A percentile compares a stretch with the other conserved stretches of the same genome.
Conservation (phyloP, 1,140 invertebrate genomes). For the Helicoverpa zea region DNA sequence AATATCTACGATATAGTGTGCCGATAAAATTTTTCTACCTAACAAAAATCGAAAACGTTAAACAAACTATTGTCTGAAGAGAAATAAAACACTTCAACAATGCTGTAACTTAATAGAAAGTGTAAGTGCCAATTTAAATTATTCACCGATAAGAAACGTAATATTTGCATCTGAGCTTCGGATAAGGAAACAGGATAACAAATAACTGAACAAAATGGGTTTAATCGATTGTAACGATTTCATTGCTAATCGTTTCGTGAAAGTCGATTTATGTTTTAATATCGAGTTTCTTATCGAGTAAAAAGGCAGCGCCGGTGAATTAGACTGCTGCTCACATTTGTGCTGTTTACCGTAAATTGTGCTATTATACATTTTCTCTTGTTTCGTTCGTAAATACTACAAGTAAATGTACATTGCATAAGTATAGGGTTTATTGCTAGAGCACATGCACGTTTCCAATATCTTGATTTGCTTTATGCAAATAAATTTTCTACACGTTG, state of each 20-base stretch:
- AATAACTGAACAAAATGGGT: conserved; percentile 43
- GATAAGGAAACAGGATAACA: conserved; percentile 45
- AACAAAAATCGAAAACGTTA: too few species aligned
- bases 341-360: not conserved
- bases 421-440: not conserved
- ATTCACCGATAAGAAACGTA: conserved; percentile 45
- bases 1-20: too few species aligned
- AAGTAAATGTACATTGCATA: not conserved
- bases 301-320: not conserved
- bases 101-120: conserved; percentile 40
- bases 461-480: conserved; percentile 26
- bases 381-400: not conserved
- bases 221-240: conserved; percentile 43
- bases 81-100: conserved; percentile 30
- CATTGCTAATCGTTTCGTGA: conserved; percentile 51
- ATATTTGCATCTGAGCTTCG: conserved; percentile 46
- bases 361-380: conserved; percentile 1
- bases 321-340: conserved; percentile 12
- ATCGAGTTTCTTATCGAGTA: conserved; percentile 36
- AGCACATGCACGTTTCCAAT: not conserved
- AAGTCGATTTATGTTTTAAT: conserved; percentile 49
- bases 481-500: not conserved
- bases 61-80: not conserved
- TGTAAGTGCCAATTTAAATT: conserved; percentile 45
- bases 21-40: too few species aligned